Base-by-base conservation (phyloP, 2,888 invertebrate genomes). In the Cheilosia grossa region DNA sequence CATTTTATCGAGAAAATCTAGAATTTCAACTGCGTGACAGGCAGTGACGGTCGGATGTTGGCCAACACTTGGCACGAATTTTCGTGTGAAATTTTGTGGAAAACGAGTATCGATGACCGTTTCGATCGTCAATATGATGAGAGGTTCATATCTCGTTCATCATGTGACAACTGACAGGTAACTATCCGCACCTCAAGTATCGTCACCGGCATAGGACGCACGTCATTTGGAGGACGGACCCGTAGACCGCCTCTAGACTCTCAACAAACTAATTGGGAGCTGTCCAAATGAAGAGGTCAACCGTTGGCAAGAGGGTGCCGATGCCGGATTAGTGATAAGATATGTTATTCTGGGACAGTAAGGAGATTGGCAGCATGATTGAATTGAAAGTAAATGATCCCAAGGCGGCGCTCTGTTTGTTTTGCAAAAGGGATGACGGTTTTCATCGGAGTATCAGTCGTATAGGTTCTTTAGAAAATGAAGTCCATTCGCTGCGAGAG, bases 161-260 rank as follows among this genome's bases (percentile, higher is more conserved):
- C 75, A 85, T 85, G 72, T 77, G 85, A 72, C 75, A 85, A 72
- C 63, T 85, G 81, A 85, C 81, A 85, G 80, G 81, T 85, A 61
- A 81, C 70, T 72, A 73, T 85, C 75, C 67, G 81, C 85, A 81
- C 67, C 63, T 85, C 72, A 56, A 72, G 64, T 70, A 80, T 67
- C 54, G 64, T 80, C 85, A 49, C 51, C 61, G 51, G 44, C 56
- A 85, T 61, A 51, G 85, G 85, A 85, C 85, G 67, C 81, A 85
- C 75, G 85, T 85, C 85, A 77, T 42, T n/a, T 10, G 13, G 44
- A 66, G 56, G 70, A 75, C 40, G 42, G 66, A 66, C 66, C 33
- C 27, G 15, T 53, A 72, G 75, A 72, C 75, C 81, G 75, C 85
- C 72, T 70, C 47, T 72, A 67, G 81, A 81, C 77, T 72, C 72